These are phyloP conservation scores for Papilio aristodemus DNA, from an alignment of 1,140 invertebrate genomes.

Conservation along the genomic window DNA sequence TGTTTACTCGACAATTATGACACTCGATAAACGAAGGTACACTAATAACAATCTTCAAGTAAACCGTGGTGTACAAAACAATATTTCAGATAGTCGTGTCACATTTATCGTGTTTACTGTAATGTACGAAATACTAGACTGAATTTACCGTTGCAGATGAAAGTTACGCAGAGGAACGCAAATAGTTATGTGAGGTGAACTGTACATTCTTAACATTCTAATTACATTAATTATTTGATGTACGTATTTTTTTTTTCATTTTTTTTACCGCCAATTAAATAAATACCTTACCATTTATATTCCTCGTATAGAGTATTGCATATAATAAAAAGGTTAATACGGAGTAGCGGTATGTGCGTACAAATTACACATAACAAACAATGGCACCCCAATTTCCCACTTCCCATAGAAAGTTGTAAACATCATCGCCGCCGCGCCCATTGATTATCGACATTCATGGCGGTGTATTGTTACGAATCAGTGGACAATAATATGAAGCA, in stretches of 20 bases:
- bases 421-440: constrained; percentile 40
- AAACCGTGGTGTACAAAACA: constrained; percentile 40
- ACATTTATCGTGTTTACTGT: constrained; percentile 50
- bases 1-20: constrained; percentile 72
- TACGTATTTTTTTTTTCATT: neutral
- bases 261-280: neutral
- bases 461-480: constrained; percentile 32
- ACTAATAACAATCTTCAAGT: constrained; percentile 45
- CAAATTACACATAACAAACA: constrained; percentile 33
- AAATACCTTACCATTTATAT: too few species aligned
- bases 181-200: constrained; percentile 53
- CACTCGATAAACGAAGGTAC: constrained; percentile 47
- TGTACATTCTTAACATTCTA: constrained; percentile 47
- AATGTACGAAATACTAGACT: constrained; percentile 48
- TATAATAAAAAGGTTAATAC: constrained; percentile 33
- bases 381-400: constrained; percentile 44
- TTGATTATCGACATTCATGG: constrained; percentile 38
- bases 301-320: too few species aligned
- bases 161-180: constrained; percentile 57
- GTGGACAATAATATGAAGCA: constrained; percentile 29
- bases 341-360: neutral
- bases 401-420: constrained; percentile 68
- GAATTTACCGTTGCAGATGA: constrained; percentile 70
- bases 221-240: constrained; percentile 14
- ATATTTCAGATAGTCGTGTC: constrained; percentile 51